Evolutionary conservation across 1,140 invertebrate species (phyloP).

Genomic region (Coptotermes formosanus): DNA sequence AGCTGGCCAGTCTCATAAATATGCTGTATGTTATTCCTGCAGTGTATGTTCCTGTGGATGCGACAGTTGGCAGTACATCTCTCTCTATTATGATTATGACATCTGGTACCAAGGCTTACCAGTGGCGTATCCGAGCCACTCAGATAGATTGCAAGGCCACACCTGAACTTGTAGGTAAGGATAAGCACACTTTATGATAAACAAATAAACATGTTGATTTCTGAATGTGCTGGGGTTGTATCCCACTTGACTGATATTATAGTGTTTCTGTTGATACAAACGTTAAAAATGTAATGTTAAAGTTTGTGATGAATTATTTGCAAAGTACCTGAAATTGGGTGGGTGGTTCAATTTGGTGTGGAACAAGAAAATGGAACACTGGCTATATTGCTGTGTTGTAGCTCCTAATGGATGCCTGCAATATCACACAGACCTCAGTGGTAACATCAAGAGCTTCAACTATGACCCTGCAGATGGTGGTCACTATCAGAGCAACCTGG

Average conservation of each 20-base stretch:
- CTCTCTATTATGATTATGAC: conserved; percentile 41
- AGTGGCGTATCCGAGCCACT: conserved; percentile 39
- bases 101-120: conserved; percentile 37
- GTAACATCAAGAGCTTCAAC: conserved; percentile 73
- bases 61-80: conserved; percentile 35
- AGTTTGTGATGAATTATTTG: background rate
- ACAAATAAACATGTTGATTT: too few relatives aligned
- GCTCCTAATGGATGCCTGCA: conserved; percentile 78
- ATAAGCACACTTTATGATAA: too few relatives aligned
- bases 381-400: conserved; percentile 41
- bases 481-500: conserved; percentile 29
- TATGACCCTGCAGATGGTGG: conserved; percentile 53
- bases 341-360: background rate
- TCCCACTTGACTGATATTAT: too few relatives aligned
- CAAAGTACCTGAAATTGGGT: background rate
- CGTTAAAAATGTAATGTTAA: background rate
- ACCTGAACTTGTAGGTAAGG: conserved; percentile 37
- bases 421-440: conserved; percentile 64
- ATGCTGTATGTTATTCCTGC: background rate
- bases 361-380: too few relatives aligned
- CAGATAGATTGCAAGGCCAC: conserved; percentile 40
- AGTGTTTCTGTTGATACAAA: too few relatives aligned
- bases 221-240: too few relatives aligned
- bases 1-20: background rate
- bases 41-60: conserved; percentile 40